These are phyloP conservation scores for Lissocephala sabroskyi DNA, from an alignment of 2,888 invertebrate genomes.

Conservation along the genomic window DNA sequence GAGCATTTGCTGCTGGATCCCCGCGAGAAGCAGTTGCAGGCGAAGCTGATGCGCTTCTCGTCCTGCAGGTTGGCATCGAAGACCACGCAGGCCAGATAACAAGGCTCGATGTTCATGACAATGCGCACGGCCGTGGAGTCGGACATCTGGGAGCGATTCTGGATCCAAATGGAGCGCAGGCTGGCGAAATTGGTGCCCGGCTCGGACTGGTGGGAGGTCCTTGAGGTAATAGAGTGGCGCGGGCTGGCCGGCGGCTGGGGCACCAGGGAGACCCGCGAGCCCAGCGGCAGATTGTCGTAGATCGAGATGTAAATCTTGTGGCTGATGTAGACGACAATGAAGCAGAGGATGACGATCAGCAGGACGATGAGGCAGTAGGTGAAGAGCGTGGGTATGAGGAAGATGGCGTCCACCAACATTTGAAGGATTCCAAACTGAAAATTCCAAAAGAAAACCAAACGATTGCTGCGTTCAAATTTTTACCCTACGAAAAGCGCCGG, in stretches of 20 bases:
- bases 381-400: slow-evolving; percentile 69
- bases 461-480: too few species aligned
- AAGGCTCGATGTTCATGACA: slow-evolving; percentile 48
- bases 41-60: slow-evolving; percentile 27
- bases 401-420: slow-evolving; percentile 66
- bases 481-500: too few species aligned
- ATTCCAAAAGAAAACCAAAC: background rate
- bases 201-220: slow-evolving; percentile 5
- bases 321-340: slow-evolving; percentile 68
- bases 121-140: slow-evolving; percentile 38
- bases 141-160: slow-evolving; percentile 34
- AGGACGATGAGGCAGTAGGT: slow-evolving; percentile 68
- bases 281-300: slow-evolving; percentile 65
- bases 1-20: slow-evolving; percentile 11
- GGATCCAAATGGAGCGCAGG: slow-evolving; percentile 42
- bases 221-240: background rate
- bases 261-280: slow-evolving; percentile 8
- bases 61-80: slow-evolving; percentile 25
- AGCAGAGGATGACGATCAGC: slow-evolving; percentile 66
- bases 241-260: background rate
- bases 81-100: slow-evolving; percentile 52
- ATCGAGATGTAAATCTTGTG: slow-evolving; percentile 68
- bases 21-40: slow-evolving; percentile 28
- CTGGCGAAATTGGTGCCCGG: slow-evolving; percentile 15
- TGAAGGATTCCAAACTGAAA: background rate